A percentile compares a stretch with the other conserved stretches of the same genome.
phyloP scores from a whole-genome alignment of 2,888 invertebrate species.

The Phasia obesa region DNA sequence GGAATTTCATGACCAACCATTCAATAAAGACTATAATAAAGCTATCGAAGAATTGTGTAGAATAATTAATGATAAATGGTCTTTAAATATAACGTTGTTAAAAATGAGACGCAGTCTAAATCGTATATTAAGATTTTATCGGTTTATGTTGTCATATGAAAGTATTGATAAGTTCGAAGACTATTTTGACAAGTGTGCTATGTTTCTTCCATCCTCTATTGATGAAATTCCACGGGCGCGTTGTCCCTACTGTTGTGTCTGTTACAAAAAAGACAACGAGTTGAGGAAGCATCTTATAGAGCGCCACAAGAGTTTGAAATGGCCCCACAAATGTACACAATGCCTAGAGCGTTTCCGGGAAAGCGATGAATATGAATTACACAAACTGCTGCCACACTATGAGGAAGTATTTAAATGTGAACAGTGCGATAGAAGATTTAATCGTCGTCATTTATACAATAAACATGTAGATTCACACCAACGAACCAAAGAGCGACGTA shows the following conservation, averaged over 20 bases:
- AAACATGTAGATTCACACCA: slow-evolving; percentile 50
- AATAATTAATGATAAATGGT: slow-evolving; percentile 46
- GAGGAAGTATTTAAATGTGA: slow-evolving; percentile 50
- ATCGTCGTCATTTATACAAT: slow-evolving; percentile 12
- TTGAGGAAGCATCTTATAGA: slow-evolving; percentile 39
- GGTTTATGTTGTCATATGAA: slow-evolving; percentile 34
- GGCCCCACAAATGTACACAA: slow-evolving; percentile 47
- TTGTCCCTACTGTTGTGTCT: slow-evolving; percentile 48
- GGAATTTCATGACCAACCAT: slow-evolving; percentile 53
- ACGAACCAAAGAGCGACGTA: background rate
- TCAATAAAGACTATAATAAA: slow-evolving; percentile 30
- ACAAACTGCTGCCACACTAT: slow-evolving; percentile 43
- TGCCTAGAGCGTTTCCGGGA: slow-evolving; percentile 49
- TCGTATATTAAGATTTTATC: slow-evolving; percentile 51
- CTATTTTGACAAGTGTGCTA: slow-evolving; percentile 42
- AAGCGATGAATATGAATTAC: slow-evolving; percentile 51
- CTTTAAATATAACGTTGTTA: slow-evolving; percentile 22
- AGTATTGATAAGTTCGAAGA: slow-evolving; percentile 36
- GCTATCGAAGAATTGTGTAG: slow-evolving; percentile 37
- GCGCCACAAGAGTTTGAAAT: slow-evolving; percentile 37
- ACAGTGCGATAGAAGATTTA: slow-evolving; percentile 30
- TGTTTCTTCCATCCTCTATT: slow-evolving; percentile 35
- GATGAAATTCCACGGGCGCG: slow-evolving; percentile 45
- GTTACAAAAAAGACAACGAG: slow-evolving; percentile 31
- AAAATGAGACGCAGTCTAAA: slow-evolving; percentile 52